Conservation (phyloP, 2,113 vertebrate genomes). For the Rhinopomastus cyanomelas region DNA sequence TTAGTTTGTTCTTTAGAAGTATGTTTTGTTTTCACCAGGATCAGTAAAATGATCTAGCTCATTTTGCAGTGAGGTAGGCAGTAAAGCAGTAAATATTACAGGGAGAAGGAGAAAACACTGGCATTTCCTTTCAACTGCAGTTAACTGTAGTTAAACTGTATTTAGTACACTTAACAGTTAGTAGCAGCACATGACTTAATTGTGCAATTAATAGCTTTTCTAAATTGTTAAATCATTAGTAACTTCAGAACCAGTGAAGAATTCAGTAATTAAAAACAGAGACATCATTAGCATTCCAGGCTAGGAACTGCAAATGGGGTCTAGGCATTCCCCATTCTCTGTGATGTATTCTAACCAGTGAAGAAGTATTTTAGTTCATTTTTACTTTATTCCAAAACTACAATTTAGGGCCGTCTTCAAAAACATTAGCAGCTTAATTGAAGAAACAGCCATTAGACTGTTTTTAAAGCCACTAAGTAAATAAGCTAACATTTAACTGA, state of each 20-base stretch:
- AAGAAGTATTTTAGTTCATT: neutral
- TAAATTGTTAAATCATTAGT: neutral
- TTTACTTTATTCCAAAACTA: neutral
- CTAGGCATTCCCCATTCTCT: neutral
- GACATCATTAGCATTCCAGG: neutral
- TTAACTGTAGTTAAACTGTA: neutral
- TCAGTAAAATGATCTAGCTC: neutral
- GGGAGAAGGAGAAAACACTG: neutral
- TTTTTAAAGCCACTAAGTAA: slow-evolving; percentile 12
- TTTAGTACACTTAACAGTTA: neutral
- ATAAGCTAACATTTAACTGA: slow-evolving; percentile 1
- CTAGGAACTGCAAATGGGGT: neutral
- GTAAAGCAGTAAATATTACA: neutral
- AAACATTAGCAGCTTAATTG: slow-evolving; percentile 16
- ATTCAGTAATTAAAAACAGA: neutral
- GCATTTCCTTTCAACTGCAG: neutral
- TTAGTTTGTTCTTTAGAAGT: neutral
- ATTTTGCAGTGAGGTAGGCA: neutral
- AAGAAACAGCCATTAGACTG: slow-evolving; percentile 10
- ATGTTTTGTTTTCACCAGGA: neutral
- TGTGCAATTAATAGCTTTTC: slow-evolving; percentile 24
- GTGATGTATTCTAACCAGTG: neutral
- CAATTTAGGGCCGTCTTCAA: neutral
- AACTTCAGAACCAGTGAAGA: slow-evolving; percentile 4
- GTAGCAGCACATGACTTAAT: neutral